Conservation (phyloP, 2,113 vertebrate species). For the Oreochromis spilurus region DNA sequence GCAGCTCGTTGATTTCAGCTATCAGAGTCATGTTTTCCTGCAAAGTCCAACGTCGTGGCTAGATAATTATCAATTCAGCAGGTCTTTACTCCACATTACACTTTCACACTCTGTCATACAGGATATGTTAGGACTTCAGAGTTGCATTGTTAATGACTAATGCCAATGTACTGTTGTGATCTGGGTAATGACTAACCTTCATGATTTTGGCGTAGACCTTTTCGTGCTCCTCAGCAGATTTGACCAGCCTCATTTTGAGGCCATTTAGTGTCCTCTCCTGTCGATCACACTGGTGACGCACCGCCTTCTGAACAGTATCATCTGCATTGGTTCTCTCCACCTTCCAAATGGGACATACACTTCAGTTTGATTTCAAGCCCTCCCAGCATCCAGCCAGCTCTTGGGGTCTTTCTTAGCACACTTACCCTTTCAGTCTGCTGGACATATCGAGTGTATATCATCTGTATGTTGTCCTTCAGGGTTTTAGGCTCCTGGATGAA, state of each 20-base stretch:
- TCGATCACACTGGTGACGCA: conserved; percentile 74
- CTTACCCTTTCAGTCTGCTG: conserved; percentile 79
- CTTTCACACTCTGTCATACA: neutral
- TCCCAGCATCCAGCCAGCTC: neutral
- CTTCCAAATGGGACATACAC: conserved; percentile 53
- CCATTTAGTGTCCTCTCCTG: conserved; percentile 79
- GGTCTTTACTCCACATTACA: neutral
- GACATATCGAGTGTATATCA: conserved; percentile 77
- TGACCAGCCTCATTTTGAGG: conserved; percentile 77
- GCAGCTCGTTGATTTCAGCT: conserved; percentile 63
- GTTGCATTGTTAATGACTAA: neutral
- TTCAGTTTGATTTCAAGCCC: neutral
- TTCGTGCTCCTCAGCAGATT: conserved; percentile 76
- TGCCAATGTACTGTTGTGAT: neutral
- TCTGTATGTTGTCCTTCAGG: conserved; percentile 77
- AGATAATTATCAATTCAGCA: neutral
- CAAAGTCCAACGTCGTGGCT: neutral
- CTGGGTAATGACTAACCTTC: conserved; percentile 70
- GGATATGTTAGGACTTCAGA: neutral
- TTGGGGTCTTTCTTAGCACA: neutral
- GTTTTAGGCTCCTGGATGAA: conserved; percentile 83
- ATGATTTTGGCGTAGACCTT: conserved; percentile 76
- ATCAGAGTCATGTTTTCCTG: conserved; percentile 70
- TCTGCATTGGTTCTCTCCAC: conserved; percentile 73
- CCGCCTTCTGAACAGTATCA: conserved; percentile 75